phyloP scores from a whole-genome alignment of 2,113 vertebrate species.

The Neogale vison region DNA sequence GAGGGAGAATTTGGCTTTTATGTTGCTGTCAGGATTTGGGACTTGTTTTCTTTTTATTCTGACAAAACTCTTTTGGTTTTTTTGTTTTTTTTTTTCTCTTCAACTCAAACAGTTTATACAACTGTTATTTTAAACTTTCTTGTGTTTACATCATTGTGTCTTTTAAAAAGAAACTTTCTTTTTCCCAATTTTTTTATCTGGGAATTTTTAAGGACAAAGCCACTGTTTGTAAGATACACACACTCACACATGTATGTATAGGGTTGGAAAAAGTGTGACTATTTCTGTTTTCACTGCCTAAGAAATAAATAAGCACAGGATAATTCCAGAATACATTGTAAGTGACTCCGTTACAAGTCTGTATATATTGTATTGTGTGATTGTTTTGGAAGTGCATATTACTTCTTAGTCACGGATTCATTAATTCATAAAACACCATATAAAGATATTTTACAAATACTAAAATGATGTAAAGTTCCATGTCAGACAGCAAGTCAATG shows the following conservation, averaged over 20 bases:
- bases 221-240: slow-evolving; percentile 30
- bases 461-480: not conserved
- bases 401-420: not conserved
- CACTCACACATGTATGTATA: not conserved
- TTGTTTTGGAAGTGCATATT: not conserved
- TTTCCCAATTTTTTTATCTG: slow-evolving; percentile 62
- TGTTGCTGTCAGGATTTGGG: slow-evolving; percentile 82
- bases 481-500: not conserved
- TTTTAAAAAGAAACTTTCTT: slow-evolving; percentile 69
- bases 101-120: slow-evolving; percentile 78
- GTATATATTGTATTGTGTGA: not conserved
- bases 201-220: slow-evolving; percentile 75
- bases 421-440: not conserved
- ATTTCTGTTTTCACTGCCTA: not conserved
- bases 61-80: slow-evolving; percentile 80
- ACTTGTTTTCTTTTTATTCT: slow-evolving; percentile 84
- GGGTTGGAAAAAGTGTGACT: not conserved
- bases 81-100: slow-evolving; percentile 65
- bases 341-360: not conserved
- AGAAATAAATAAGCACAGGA: slow-evolving; percentile 18
- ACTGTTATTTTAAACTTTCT: slow-evolving; percentile 80
- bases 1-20: slow-evolving; percentile 81
- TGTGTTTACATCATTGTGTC: slow-evolving; percentile 77
- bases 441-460: not conserved
- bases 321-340: not conserved